Evolutionary conservation across 2,888 invertebrate species (phyloP).

Genomic region (Watsonalla cultraria): DNA sequence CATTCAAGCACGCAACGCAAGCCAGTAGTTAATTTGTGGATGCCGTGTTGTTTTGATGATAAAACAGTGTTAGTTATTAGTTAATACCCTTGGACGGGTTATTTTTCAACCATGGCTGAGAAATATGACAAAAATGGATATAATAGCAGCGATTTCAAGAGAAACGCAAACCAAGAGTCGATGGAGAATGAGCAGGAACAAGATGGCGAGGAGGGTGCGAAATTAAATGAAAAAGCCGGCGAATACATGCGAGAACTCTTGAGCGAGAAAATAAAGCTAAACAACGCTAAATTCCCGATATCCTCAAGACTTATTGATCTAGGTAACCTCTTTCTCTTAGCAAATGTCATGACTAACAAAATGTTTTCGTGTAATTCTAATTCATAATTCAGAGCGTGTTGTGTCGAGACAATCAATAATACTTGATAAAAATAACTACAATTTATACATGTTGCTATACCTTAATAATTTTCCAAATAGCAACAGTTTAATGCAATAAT

Average conservation of each 20-base stretch:
- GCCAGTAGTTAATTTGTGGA: background rate
- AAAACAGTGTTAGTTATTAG: constrained; percentile 5
- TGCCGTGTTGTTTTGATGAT: background rate
- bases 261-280: constrained; percentile 83
- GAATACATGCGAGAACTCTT: constrained; percentile 88
- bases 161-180: constrained; percentile 52
- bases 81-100: constrained; percentile 1
- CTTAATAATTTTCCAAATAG: no score
- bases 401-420: no score
- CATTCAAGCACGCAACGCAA: no score
- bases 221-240: constrained; percentile 84
- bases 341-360: no score
- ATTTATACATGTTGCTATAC: no score
- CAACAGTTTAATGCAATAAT: no score
- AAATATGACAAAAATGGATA: constrained; percentile 70
- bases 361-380: no score
- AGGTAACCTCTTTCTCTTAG: constrained; percentile 68
- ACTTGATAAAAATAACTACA: no score
- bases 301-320: constrained; percentile 84
- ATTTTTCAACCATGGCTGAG: constrained; percentile 41
- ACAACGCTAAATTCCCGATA: constrained; percentile 83
- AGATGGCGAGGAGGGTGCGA: constrained; percentile 77
- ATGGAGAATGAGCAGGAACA: constrained; percentile 48
- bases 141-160: constrained; percentile 69
- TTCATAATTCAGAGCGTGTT: no score